These are phyloP conservation scores for Yoshiicerus persimilis DNA, from an alignment of 1,140 invertebrate species.

Conservation along the genomic window DNA sequence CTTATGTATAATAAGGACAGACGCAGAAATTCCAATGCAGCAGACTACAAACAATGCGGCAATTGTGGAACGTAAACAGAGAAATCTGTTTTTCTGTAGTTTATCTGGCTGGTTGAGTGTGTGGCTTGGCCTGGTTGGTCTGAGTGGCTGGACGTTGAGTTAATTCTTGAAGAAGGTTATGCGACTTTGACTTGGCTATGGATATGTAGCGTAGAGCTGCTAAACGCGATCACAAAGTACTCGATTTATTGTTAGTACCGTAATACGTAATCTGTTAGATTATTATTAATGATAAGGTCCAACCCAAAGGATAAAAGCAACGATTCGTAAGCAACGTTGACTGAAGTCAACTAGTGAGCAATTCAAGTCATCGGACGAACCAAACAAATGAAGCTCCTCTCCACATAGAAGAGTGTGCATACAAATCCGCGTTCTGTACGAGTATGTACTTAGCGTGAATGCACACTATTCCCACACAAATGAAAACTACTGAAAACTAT, in stretches of 20 bases:
- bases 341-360: background rate
- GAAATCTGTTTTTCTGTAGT: background rate
- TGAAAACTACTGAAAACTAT: slow-evolving; percentile 31
- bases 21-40: background rate
- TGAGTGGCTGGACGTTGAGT: background rate
- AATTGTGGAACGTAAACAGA: background rate
- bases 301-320: background rate
- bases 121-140: too few species aligned
- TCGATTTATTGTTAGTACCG: background rate
- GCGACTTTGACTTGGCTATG: background rate
- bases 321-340: background rate
- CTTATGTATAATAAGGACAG: background rate
- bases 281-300: background rate
- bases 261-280: background rate
- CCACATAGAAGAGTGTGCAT: background rate
- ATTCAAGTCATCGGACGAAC: background rate
- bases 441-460: background rate
- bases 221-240: too few species aligned
- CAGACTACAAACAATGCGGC: background rate
- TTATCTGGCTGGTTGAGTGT: background rate
- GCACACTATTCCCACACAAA: background rate
- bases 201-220: background rate
- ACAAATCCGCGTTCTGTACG: background rate
- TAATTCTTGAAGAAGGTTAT: background rate
- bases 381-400: background rate